Evolutionary conservation across 2,888 invertebrate genomes (phyloP).

Genomic region (Muschampia plurimacula): DNA sequence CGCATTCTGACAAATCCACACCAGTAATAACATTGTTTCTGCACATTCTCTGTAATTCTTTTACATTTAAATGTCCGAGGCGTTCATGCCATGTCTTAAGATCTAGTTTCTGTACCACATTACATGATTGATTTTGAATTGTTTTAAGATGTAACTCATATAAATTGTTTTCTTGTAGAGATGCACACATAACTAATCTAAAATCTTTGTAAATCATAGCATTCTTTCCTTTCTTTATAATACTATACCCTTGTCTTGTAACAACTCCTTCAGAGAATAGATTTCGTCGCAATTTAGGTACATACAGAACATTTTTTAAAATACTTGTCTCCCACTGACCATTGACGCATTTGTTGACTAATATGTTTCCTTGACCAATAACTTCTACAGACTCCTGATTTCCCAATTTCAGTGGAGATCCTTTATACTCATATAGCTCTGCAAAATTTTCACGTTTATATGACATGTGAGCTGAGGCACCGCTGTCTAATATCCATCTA

Average conservation of each 20-base stretch:
- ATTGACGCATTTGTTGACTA: constrained; percentile 47
- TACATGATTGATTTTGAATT: constrained; percentile 20
- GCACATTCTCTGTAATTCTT: constrained; percentile 39
- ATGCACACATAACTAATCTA: constrained; percentile 24
- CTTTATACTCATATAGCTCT: constrained; percentile 39
- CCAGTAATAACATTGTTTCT: constrained; percentile 23
- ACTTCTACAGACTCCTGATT: constrained; percentile 39
- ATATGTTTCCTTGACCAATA: constrained; percentile 43
- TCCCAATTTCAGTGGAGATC: constrained; percentile 44
- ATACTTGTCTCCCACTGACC: constrained; percentile 45
- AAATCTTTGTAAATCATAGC: constrained; percentile 28
- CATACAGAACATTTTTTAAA: constrained; percentile 41
- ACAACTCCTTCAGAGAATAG: constrained; percentile 37
- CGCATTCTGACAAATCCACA: not conserved
- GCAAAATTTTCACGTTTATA: constrained; percentile 43
- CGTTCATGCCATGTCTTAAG: constrained; percentile 43
- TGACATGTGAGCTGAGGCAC: constrained; percentile 49
- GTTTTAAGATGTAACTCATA: constrained; percentile 35
- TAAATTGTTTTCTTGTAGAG: constrained; percentile 25
- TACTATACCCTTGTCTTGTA: constrained; percentile 24
- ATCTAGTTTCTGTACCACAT: constrained; percentile 34
- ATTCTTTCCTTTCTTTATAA: constrained; percentile 19
- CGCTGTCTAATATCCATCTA: constrained; percentile 49
- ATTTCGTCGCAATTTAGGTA: constrained; percentile 38
- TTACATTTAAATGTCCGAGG: constrained; percentile 39